These are phyloP conservation scores for Sternarchorhynchus goeldii DNA, from an alignment of 2,797 vertebrate species.

Conservation along the genomic window DNA sequence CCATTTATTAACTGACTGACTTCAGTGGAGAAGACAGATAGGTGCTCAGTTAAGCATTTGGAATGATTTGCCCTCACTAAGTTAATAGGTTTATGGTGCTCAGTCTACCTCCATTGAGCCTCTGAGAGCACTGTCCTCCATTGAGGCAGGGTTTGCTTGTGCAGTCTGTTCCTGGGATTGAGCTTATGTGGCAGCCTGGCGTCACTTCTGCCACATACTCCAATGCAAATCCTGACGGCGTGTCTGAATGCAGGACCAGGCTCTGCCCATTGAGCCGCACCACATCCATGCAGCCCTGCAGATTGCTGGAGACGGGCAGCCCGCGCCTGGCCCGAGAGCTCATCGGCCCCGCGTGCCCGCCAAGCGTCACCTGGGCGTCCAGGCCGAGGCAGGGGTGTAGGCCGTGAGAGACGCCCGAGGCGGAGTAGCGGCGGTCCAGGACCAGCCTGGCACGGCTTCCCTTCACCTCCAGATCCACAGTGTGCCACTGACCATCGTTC, in stretches of 20 bases:
- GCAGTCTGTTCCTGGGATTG: slow-evolving; percentile 76
- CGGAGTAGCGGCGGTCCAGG: slow-evolving; percentile 81
- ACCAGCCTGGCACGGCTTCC: slow-evolving; percentile 80
- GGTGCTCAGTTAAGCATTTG: neutral
- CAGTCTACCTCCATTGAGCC: slow-evolving; percentile 75
- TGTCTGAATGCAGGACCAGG: slow-evolving; percentile 75
- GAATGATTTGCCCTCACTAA: neutral
- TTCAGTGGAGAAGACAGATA: neutral
- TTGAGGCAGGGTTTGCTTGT: slow-evolving; percentile 81
- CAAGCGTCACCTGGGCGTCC: slow-evolving; percentile 80
- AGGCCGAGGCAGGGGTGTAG: slow-evolving; percentile 79
- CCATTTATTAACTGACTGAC: neutral
- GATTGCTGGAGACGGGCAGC: slow-evolving; percentile 75
- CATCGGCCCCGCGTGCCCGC: slow-evolving; percentile 77
- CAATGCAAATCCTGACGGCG: slow-evolving; percentile 66
- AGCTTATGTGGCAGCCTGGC: slow-evolving; percentile 73
- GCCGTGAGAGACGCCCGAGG: slow-evolving; percentile 80
- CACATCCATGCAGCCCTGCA: slow-evolving; percentile 83
- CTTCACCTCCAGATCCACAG: slow-evolving; percentile 77
- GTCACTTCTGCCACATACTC: slow-evolving; percentile 79
- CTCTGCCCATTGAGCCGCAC: slow-evolving; percentile 81
- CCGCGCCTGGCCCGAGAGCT: slow-evolving; percentile 56
- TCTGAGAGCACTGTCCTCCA: slow-evolving; percentile 74
- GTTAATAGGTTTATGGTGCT: slow-evolving; percentile 8
- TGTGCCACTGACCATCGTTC: slow-evolving; percentile 84